Evolutionary conservation across 2,888 invertebrate genomes (phyloP).

Genomic region (Drosophila monieri): DNA sequence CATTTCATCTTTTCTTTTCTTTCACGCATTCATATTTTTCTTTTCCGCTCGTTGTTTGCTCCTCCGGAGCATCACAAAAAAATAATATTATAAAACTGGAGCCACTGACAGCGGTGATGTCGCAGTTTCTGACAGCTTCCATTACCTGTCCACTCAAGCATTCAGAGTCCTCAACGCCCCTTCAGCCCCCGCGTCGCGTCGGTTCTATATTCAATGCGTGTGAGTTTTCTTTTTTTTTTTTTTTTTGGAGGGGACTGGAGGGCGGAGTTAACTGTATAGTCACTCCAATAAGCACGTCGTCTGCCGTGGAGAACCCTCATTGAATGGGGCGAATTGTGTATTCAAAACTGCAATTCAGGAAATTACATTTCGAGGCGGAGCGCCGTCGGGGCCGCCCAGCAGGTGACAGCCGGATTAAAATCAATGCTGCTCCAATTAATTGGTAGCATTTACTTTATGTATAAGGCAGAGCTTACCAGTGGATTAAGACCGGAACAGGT

Average conservation of each 20-base stretch:
- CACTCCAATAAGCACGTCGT: slow-evolving; percentile 41
- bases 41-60: slow-evolving; percentile 30
- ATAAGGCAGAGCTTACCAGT: slow-evolving; percentile 14
- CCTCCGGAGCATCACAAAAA: slow-evolving; percentile 16
- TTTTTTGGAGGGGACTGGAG: slow-evolving; percentile 9
- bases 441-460: slow-evolving; percentile 26
- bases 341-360: slow-evolving; percentile 62
- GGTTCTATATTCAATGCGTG: slow-evolving; percentile 2
- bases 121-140: slow-evolving; percentile 44
- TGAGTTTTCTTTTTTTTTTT: neutral
- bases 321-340: slow-evolving; percentile 53
- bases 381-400: slow-evolving; percentile 15
- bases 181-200: neutral
- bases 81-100: slow-evolving; percentile 11
- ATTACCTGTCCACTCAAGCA: slow-evolving; percentile 48
- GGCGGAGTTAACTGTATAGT: neutral
- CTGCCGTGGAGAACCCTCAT: slow-evolving; percentile 36
- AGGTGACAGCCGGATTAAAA: slow-evolving; percentile 52
- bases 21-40: slow-evolving; percentile 41
- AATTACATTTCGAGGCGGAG: slow-evolving; percentile 57
- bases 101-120: slow-evolving; percentile 44
- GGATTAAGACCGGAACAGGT: slow-evolving; percentile 9
- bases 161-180: slow-evolving; percentile 25
- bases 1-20: slow-evolving; percentile 21
- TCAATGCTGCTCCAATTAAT: slow-evolving; percentile 41